phyloP scores from a whole-genome alignment of 2,888 invertebrate species.

The Vandiemenella viatica region DNA sequence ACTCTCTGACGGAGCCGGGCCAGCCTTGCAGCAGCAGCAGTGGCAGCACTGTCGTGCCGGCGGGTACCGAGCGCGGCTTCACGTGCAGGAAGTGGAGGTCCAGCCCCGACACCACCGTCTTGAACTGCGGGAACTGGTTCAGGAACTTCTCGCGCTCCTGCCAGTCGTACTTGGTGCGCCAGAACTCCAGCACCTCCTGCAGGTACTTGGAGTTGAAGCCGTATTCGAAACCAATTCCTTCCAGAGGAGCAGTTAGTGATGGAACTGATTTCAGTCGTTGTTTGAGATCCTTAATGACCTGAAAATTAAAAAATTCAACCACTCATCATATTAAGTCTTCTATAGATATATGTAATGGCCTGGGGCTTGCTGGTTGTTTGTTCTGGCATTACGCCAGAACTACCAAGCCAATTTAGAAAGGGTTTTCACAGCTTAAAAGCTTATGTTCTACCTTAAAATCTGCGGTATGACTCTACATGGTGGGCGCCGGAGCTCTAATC shows the following conservation, averaged over 20 bases:
- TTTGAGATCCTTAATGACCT: conserved; percentile 46
- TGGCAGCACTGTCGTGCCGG: conserved; percentile 35
- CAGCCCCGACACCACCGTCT: conserved; percentile 58
- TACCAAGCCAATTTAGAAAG: too few species aligned
- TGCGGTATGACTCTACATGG: too few species aligned
- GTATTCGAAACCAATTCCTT: conserved; percentile 52
- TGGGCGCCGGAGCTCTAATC: too few species aligned
- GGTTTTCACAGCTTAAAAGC: too few species aligned
- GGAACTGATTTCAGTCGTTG: conserved; percentile 41
- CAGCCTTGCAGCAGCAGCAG: conserved; percentile 66
- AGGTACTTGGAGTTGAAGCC: conserved; percentile 63
- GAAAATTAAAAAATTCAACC: too few species aligned
- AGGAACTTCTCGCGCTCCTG: conserved; percentile 45
- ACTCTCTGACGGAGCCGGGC: conserved; percentile 57
- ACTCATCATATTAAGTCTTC: too few species aligned
- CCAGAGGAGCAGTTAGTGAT: conserved; percentile 23
- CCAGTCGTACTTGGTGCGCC: conserved; percentile 66
- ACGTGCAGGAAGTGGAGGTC: conserved; percentile 20
- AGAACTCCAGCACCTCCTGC: conserved; percentile 51
- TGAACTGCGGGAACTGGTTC: conserved; percentile 60
- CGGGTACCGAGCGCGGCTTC: conserved; percentile 3
- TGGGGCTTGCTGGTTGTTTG: too few species aligned
- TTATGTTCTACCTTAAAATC: too few species aligned
- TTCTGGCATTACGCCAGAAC: too few species aligned
- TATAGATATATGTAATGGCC: too few species aligned